Percentiles rank a stretch among this genome's conserved stretches.
These are phyloP conservation scores for Scaptomyza cyrtandrae DNA, from an alignment of 2,888 invertebrate species.

Conservation along the genomic window DNA sequence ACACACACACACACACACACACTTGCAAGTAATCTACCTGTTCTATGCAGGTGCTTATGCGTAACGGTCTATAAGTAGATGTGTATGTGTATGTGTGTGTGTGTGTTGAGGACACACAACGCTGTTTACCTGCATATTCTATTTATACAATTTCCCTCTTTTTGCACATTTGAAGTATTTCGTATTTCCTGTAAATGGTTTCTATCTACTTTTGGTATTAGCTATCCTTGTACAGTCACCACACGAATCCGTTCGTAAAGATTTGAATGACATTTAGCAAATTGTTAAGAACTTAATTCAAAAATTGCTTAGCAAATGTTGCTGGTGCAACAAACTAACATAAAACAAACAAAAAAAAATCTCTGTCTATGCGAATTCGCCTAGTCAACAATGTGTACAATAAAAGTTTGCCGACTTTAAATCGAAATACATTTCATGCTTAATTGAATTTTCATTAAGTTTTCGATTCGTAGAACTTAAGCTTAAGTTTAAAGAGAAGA, in stretches of 20 bases:
- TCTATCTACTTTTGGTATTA: slow-evolving; percentile 7
- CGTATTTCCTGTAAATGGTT: slow-evolving; percentile 63
- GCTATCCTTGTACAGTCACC: slow-evolving; percentile 53
- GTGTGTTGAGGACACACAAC: slow-evolving; percentile 34
- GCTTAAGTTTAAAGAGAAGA: slow-evolving; percentile 2
- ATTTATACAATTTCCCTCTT: slow-evolving; percentile 54
- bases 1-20: slow-evolving; percentile 1
- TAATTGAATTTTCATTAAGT: slow-evolving; percentile 38
- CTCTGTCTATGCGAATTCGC: not conserved
- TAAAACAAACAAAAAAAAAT: no score
- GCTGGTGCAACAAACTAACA: no score
- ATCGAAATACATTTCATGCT: slow-evolving; percentile 55
- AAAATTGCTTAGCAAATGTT: slow-evolving; percentile 39
- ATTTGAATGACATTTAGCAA: slow-evolving; percentile 39
- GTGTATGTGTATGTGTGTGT: slow-evolving; percentile 22
- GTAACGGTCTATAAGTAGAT: slow-evolving; percentile 8
- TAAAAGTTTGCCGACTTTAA: not conserved
- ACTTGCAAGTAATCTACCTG: slow-evolving; percentile 52
- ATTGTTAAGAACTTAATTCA: slow-evolving; percentile 48
- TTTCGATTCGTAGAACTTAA: slow-evolving; percentile 8
- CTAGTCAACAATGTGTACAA: no score
- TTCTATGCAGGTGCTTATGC: slow-evolving; percentile 59
- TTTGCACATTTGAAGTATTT: slow-evolving; percentile 57
- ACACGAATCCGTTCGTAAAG: slow-evolving; percentile 6
- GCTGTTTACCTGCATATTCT: slow-evolving; percentile 69